These are phyloP conservation scores for Crotalus tigris DNA, from an alignment of 2,113 vertebrate species.

Conservation along the genomic window DNA sequence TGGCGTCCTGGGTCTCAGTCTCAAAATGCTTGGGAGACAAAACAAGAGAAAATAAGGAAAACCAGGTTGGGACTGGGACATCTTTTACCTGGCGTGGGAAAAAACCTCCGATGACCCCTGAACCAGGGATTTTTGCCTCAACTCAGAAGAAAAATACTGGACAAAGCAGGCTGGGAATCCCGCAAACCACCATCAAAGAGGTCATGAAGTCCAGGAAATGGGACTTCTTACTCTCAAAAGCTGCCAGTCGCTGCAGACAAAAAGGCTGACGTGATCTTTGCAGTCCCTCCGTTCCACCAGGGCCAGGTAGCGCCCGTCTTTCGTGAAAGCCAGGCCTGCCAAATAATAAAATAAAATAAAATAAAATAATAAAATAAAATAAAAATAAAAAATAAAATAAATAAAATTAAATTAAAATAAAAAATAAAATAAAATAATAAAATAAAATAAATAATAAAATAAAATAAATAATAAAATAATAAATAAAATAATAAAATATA, in stretches of 20 bases:
- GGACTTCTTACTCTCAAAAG: conserved; percentile 83
- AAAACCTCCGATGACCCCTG: background rate
- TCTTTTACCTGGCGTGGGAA: background rate
- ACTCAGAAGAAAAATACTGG: background rate
- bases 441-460: too few species aligned
- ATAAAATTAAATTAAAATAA: too few species aligned
- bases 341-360: rapidly evolving
- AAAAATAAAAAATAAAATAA: rapidly evolving
- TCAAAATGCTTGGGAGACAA: conserved; percentile 84
- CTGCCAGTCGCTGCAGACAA: conserved; percentile 95
- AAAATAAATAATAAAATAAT: too few species aligned
- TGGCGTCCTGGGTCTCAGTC: conserved; percentile 89
- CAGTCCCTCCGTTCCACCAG: conserved; percentile 93
- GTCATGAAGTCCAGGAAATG: background rate
- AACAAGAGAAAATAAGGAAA: background rate
- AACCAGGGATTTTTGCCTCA: background rate
- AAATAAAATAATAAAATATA: too few species aligned
- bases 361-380: background rate
- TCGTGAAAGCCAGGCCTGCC: conserved; percentile 87
- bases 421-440: too few species aligned
- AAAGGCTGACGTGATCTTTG: conserved; percentile 91
- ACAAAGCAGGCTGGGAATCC: background rate
- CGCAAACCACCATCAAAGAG: background rate
- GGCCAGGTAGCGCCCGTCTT: conserved; percentile 89
- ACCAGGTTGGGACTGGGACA: background rate